These are phyloP conservation scores for Acanthurus lineatus DNA, from an alignment of 2,797 vertebrate species.

Conservation along the genomic window DNA sequence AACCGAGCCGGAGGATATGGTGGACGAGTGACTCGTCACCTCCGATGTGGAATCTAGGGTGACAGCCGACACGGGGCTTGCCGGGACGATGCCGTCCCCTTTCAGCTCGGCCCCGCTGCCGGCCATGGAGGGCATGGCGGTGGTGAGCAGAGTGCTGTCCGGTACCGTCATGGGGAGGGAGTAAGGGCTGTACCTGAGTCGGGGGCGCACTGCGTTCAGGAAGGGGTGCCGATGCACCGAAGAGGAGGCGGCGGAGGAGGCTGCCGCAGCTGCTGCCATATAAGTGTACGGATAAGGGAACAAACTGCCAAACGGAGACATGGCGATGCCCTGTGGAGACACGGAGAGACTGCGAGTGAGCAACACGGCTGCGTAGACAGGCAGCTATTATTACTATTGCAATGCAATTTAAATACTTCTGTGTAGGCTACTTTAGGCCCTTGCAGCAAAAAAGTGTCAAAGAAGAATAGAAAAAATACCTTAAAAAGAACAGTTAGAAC, in stretches of 20 bases:
- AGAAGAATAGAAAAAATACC: too few relatives aligned
- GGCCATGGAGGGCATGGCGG: conserved; percentile 87
- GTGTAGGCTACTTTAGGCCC: too few relatives aligned
- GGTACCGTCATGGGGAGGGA: conserved; percentile 91
- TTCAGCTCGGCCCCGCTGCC: conserved; percentile 86
- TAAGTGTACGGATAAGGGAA: conserved; percentile 98
- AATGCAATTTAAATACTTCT: too few relatives aligned
- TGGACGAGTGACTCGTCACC: conserved; percentile 93
- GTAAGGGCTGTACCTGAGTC: conserved; percentile 97
- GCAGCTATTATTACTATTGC: neutral
- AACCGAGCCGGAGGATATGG: conserved; percentile 91
- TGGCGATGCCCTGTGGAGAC: conserved; percentile 91
- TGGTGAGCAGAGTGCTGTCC: conserved; percentile 91
- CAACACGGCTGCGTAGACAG: neutral
- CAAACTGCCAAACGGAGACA: conserved; percentile 95
- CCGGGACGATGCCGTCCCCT: conserved; percentile 80
- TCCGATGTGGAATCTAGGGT: conserved; percentile 95
- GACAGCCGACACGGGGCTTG: conserved; percentile 87
- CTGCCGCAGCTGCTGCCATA: conserved; percentile 95
- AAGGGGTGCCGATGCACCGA: conserved; percentile 95
- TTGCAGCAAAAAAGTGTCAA: too few relatives aligned
- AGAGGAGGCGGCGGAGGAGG: conserved; percentile 90
- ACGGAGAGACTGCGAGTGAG: conserved; percentile 41
- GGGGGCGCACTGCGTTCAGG: conserved; percentile 92
- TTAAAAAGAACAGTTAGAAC: too few relatives aligned